phyloP scores from a whole-genome alignment of 1,140 invertebrate genomes.

The Ruditapes philippinarum region DNA sequence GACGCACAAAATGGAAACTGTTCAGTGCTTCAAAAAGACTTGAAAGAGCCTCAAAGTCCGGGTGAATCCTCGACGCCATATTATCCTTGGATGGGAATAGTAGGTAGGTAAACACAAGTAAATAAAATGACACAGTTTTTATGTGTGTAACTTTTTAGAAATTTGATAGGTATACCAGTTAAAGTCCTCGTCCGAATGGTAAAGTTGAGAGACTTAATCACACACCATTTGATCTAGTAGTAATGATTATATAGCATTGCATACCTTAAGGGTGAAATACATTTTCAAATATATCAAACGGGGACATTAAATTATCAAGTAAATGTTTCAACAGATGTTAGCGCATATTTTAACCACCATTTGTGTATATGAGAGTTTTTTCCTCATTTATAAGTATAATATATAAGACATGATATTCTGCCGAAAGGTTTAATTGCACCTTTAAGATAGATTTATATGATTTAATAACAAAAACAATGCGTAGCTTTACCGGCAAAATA shows the following conservation, averaged over 20 bases:
- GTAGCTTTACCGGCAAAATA: no score
- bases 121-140: neutral
- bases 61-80: constrained; percentile 76
- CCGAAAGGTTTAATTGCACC: no score
- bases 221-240: neutral
- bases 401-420: no score
- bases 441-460: no score
- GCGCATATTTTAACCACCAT: no score
- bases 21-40: constrained; percentile 75
- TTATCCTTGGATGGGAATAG: constrained; percentile 84
- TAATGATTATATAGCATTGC: neutral
- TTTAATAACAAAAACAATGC: no score
- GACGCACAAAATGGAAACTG: constrained; percentile 71
- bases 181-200: no score
- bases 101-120: constrained; percentile 76
- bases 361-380: no score
- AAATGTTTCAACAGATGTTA: constrained; percentile 10
- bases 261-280: constrained; percentile 15
- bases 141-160: neutral
- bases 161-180: no score
- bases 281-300: constrained; percentile 8
- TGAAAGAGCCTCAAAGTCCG: constrained; percentile 72
- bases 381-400: no score
- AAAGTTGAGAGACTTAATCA: no score
- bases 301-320: neutral